A percentile compares a stretch with the other conserved stretches of the same genome.
Conservation (phyloP, 2,797 vertebrate genomes). For the Liparis tanakae region DNA sequence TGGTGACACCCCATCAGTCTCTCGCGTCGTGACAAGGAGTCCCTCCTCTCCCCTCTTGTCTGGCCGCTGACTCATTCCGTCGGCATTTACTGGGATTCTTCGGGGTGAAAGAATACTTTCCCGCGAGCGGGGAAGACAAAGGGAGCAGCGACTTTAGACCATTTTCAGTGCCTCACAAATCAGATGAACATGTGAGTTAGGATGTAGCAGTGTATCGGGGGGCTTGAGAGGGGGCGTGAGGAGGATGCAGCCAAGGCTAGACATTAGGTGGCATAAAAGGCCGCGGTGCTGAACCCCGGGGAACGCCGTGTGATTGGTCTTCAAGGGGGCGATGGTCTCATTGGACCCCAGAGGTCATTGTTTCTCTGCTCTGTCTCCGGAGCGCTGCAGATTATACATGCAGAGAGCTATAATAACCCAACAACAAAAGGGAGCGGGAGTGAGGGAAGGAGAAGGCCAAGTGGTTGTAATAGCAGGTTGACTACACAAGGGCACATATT, state of each 20-base stretch:
- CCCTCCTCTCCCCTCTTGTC: constrained; percentile 57
- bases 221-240: constrained; percentile 2
- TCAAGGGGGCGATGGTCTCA: constrained; percentile 45
- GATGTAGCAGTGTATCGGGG: constrained; percentile 11
- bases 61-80: constrained; percentile 71
- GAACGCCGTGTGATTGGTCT: constrained; percentile 57
- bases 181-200: constrained; percentile 39
- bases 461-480: constrained; percentile 34
- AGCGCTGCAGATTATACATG: constrained; percentile 51
- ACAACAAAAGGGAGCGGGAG: constrained; percentile 41
- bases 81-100: constrained; percentile 54
- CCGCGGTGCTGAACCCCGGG: constrained; percentile 10
- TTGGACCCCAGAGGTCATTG: constrained; percentile 64
- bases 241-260: constrained; percentile 24
- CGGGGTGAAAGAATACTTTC: constrained; percentile 48
- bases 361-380: constrained; percentile 51
- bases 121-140: constrained; percentile 34
- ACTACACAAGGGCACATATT: constrained; percentile 23
- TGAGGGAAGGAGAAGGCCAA: constrained; percentile 21
- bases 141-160: constrained; percentile 58
- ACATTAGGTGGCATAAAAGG: constrained; percentile 24
- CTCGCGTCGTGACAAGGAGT: constrained; percentile 64
- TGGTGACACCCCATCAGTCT: constrained; percentile 58
- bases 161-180: constrained; percentile 59
- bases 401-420: constrained; percentile 48